These are phyloP conservation scores for Phyllostomus hastatus DNA, from an alignment of 2,113 vertebrate species.

Conservation along the genomic window DNA sequence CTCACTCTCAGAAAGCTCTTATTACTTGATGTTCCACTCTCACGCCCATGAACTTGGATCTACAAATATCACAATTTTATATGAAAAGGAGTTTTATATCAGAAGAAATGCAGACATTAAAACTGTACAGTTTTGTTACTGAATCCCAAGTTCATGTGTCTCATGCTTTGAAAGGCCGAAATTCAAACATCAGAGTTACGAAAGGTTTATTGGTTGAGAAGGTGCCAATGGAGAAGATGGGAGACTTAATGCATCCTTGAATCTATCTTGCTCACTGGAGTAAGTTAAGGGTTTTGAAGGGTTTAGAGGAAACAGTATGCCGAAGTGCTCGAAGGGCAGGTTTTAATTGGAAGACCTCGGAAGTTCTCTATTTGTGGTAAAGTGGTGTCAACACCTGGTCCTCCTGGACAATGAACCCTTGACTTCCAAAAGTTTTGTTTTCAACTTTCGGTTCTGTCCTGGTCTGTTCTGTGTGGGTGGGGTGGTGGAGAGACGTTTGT, in stretches of 20 bases:
- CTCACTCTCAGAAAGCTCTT: background rate
- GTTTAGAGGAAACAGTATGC: background rate
- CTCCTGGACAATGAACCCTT: background rate
- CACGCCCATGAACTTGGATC: background rate
- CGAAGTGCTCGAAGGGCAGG: background rate
- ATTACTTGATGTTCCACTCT: background rate
- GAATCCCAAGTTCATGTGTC: background rate
- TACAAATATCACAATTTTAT: slow-evolving; percentile 29
- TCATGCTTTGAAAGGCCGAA: background rate
- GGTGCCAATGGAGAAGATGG: background rate
- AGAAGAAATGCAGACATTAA: slow-evolving; percentile 15
- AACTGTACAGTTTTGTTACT: background rate
- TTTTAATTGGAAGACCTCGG: background rate
- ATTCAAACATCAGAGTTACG: background rate
- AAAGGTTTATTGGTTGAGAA: background rate
- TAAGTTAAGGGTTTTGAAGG: background rate
- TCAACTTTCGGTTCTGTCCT: background rate
- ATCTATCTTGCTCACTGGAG: background rate
- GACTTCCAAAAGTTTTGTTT: background rate
- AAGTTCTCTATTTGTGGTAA: background rate
- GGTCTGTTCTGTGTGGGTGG: too few species aligned
- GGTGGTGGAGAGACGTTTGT: background rate
- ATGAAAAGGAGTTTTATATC: background rate
- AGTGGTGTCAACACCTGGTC: background rate
- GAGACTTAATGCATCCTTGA: background rate